A percentile compares a stretch with the other conserved stretches of the same genome.
Conservation (phyloP, 2,797 vertebrate genomes). For the Eleutherodactylus coqui region DNA sequence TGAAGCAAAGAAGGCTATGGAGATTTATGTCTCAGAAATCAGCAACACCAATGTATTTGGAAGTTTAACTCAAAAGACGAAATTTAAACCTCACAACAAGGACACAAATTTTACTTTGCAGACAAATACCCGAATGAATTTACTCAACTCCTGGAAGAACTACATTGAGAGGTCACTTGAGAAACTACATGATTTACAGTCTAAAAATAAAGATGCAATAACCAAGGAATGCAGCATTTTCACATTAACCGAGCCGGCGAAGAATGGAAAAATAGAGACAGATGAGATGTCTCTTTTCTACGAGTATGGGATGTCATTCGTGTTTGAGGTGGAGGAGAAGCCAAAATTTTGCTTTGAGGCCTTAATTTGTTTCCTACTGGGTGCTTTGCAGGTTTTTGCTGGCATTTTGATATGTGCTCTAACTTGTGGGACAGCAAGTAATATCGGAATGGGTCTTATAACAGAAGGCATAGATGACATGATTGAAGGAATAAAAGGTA, state of each 20-base stretch:
- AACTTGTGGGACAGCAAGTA: constrained; percentile 45
- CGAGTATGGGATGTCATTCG: constrained; percentile 62
- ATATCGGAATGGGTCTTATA: constrained; percentile 62
- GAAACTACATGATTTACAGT: constrained; percentile 60
- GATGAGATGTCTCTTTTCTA: constrained; percentile 62
- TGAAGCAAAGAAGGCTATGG: constrained; percentile 32
- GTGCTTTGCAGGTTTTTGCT: constrained; percentile 53
- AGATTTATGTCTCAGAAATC: constrained; percentile 56
- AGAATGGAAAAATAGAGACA: constrained; percentile 37
- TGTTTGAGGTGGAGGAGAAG: constrained; percentile 65
- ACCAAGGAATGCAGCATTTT: constrained; percentile 61
- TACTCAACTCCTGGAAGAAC: constrained; percentile 58
- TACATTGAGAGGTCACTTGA: constrained; percentile 40
- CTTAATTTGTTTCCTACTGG: constrained; percentile 61
- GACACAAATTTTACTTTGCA: constrained; percentile 61
- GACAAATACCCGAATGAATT: constrained; percentile 59
- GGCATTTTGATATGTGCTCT: constrained; percentile 61
- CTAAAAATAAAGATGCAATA: constrained; percentile 29
- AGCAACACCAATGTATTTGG: constrained; percentile 61
- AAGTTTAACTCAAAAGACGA: constrained; percentile 44
- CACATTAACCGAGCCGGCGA: background rate
- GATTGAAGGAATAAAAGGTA: constrained; percentile 58
- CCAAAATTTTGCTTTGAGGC: constrained; percentile 60
- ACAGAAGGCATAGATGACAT: constrained; percentile 63
- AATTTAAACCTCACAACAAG: constrained; percentile 53